Evolutionary conservation across 2,888 invertebrate species (phyloP).

Genomic region (Epinotia nisella): DNA sequence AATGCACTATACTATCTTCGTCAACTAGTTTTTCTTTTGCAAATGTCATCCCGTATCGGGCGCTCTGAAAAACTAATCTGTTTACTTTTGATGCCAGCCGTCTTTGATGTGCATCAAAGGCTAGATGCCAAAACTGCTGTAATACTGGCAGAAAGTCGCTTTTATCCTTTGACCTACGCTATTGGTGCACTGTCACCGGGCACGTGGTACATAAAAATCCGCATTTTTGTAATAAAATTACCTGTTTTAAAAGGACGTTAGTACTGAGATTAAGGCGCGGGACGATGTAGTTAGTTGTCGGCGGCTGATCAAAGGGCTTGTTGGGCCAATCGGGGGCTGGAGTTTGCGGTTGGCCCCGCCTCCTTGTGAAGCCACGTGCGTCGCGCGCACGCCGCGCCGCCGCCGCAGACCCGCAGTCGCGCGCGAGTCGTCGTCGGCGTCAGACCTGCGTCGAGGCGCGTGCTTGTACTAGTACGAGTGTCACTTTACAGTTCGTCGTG

Average conservation of each 20-base stretch:
- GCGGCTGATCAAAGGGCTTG: constrained; percentile 78
- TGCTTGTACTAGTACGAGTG: not conserved
- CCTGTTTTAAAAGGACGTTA: constrained; percentile 84
- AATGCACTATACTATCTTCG: not conserved
- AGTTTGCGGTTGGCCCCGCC: constrained; percentile 64
- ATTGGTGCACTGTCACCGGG: constrained; percentile 65
- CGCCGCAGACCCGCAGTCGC: constrained; percentile 75
- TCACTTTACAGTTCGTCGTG: constrained; percentile 47
- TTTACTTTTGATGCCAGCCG: constrained; percentile 43
- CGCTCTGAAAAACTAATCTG: constrained; percentile 39
- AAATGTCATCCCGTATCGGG: constrained; percentile 35
- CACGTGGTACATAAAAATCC: constrained; percentile 70
- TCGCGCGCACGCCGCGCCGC: constrained; percentile 75
- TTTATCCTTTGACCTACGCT: constrained; percentile 72
- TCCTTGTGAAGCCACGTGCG: constrained; percentile 76
- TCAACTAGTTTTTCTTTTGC: constrained; percentile 21
- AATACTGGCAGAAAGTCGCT: constrained; percentile 63
- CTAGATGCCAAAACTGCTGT: constrained; percentile 64
- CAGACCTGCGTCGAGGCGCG: not conserved
- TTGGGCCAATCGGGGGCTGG: constrained; percentile 65
- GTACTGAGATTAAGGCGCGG: constrained; percentile 83
- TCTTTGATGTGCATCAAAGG: constrained; percentile 68
- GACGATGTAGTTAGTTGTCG: constrained; percentile 82
- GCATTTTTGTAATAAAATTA: constrained; percentile 83
- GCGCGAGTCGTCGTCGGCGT: constrained; percentile 52